Evolutionary conservation across 2,888 invertebrate species (phyloP), one percentile per base, ranked within the genome.

Genomic region (Cheilosia pagana): DNA sequence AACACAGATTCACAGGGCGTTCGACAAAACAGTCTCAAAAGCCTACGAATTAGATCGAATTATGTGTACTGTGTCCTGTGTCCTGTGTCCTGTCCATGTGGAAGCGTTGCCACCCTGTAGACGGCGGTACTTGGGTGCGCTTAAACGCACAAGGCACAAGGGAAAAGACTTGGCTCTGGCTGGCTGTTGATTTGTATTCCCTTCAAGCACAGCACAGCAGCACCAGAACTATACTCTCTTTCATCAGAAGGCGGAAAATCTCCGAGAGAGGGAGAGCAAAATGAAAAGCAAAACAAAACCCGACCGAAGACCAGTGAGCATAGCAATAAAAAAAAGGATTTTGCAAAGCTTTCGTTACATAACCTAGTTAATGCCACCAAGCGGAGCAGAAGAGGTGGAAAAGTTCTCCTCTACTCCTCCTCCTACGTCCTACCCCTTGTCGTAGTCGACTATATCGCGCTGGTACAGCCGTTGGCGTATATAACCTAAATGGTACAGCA

Each of bases 271-370:
- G 14, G 55, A 55, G 45, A 48, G 45, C 4, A 43, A 43, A 19
- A 21, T 19, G 5, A 35, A 72, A 31, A 71, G 50, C 60, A 74
- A 55, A 63, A 25, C 63, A 35, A 25, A 65, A 28, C 14, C 19
- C 7, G 3, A 48, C 5, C 5, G 6, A 50, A 48, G 57, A 65
- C 48, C 65, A 75, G 41, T 59, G 41, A 67, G 75, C 19, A 50
- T 31, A 67, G 75, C 19, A 50, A 67, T 65, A 57, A 52, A 74
- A 48, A 48, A 67, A 67, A 50, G 57, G 59, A 50, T 75, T 75
- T 57, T 65, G 21, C 21, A 67, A 67, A 75, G 67, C 67, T 75
- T 75, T 75, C 59, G 65, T 75, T 67, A 75, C 67, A 67, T 75
- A 75, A 75, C 74, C 48, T 67, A 75, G 67, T 59, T 57, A 65